Percentiles rank a stretch among this genome's conserved stretches.
These are phyloP conservation scores for Eumacrocentrus americanus DNA, from an alignment of 2,888 invertebrate genomes.

Conservation along the genomic window DNA sequence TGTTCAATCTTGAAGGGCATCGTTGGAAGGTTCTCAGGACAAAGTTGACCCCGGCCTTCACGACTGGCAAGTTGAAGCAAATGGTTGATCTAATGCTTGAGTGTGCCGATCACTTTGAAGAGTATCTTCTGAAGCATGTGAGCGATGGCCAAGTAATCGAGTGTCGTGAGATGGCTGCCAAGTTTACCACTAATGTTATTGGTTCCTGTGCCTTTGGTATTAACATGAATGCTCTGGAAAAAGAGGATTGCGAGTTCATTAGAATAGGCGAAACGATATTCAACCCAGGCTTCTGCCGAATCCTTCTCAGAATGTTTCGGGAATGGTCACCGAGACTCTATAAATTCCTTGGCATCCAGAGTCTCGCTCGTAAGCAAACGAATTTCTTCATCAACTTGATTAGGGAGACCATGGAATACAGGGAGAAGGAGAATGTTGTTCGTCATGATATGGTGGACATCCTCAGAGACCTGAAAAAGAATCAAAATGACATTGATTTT, in stretches of 20 bases:
- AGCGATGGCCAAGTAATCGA: constrained; percentile 30
- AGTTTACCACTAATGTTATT: constrained; percentile 58
- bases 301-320: constrained; percentile 20
- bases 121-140: constrained; percentile 58
- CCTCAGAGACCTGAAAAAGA: no score
- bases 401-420: constrained; percentile 50
- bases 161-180: constrained; percentile 43
- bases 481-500: no score
- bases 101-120: constrained; percentile 59
- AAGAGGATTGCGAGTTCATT: constrained; percentile 49
- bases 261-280: constrained; percentile 48
- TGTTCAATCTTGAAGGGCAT: constrained; percentile 64
- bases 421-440: constrained; percentile 55
- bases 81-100: constrained; percentile 63
- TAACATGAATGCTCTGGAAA: constrained; percentile 48
- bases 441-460: constrained; percentile 62
- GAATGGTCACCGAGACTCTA: constrained; percentile 38
- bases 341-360: constrained; percentile 31
- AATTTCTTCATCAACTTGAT: constrained; percentile 52
- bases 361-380: constrained; percentile 35
- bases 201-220: constrained; percentile 58
- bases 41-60: constrained; percentile 64
- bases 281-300: constrained; percentile 33
- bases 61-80: constrained; percentile 63
- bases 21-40: constrained; percentile 63